A percentile compares a stretch with the other conserved stretches of the same genome.
phyloP scores from a whole-genome alignment of 2,113 vertebrate genomes.

The Leptobrachium leishanense region DNA sequence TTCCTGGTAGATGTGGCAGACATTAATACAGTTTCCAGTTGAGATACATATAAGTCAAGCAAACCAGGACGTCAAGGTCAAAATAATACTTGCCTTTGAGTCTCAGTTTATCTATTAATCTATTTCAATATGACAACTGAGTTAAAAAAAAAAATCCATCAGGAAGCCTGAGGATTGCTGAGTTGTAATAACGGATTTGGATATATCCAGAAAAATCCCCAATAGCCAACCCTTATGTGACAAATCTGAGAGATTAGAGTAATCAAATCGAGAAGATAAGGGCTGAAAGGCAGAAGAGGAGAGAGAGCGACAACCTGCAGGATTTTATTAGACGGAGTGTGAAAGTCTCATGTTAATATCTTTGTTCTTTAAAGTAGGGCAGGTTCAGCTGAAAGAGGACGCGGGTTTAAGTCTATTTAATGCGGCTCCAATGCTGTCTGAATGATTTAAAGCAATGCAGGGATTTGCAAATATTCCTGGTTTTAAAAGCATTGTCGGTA shows the following conservation, averaged over 20 bases:
- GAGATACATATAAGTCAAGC: too few species aligned
- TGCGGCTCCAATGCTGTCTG: conserved; percentile 24
- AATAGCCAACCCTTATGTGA: conserved; percentile 11
- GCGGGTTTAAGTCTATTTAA: conserved; percentile 29
- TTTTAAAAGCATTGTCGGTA: conserved; percentile 9
- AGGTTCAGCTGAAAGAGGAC: conserved; percentile 13
- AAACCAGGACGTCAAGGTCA: not conserved
- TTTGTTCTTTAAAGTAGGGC: conserved; percentile 42
- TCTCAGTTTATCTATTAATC: not conserved
- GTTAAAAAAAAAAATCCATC: not conserved
- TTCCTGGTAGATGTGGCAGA: too few species aligned
- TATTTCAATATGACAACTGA: not conserved
- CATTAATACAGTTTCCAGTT: too few species aligned
- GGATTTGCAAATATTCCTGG: conserved; percentile 24
- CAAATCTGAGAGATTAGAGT: conserved; percentile 40
- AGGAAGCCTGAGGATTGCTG: conserved; percentile 1
- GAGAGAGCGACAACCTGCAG: conserved; percentile 16
- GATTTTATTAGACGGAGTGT: conserved; percentile 33
- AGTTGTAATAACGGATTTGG: conserved; percentile 19
- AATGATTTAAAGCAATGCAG: not conserved
- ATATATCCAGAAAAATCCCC: conserved; percentile 24
- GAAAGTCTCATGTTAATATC: conserved; percentile 30
- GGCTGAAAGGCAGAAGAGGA: conserved; percentile 5
- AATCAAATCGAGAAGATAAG: conserved; percentile 35
- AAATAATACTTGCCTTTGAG: not conserved